Conservation (phyloP, 2,888 invertebrate species). For the Tetragonisca angustula region DNA sequence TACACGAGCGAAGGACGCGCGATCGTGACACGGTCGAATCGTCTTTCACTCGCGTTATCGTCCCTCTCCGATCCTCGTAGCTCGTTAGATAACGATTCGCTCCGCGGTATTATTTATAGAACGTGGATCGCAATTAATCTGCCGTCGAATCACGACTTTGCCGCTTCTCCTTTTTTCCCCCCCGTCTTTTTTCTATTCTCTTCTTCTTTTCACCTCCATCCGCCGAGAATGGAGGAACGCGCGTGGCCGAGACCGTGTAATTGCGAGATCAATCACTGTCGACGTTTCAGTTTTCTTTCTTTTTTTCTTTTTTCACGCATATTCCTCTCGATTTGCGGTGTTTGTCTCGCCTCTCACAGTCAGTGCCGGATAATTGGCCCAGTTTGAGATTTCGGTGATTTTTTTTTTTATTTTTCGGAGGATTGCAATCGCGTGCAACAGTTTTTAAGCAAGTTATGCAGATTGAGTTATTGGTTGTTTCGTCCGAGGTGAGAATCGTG, state of each 20-base stretch:
- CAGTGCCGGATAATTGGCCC: not conserved
- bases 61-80: conserved; percentile 36
- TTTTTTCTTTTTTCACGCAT: not conserved
- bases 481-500: too few relatives aligned
- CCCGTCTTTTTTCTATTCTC: not conserved
- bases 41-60: conserved; percentile 32
- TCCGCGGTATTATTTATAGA: conserved; percentile 49
- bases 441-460: too few relatives aligned
- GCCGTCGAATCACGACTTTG: conserved; percentile 38
- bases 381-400: not conserved
- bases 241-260: conserved; percentile 45
- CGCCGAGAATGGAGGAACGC: conserved; percentile 35
- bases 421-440: too few relatives aligned
- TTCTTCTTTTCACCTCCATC: conserved; percentile 26
- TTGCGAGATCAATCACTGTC: conserved; percentile 48
- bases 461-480: too few relatives aligned
- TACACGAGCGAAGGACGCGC: conserved; percentile 76
- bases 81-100: conserved; percentile 20
- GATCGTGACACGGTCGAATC: conserved; percentile 53
- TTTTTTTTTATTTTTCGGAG: too few relatives aligned
- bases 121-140: conserved; percentile 46
- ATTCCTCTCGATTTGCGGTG: not conserved
- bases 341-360: not conserved
- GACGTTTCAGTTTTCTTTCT: not conserved
- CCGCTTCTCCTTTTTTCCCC: not conserved